Conservation (phyloP, 2,888 invertebrate genomes). For the Pandemis cinnamomeana region DNA sequence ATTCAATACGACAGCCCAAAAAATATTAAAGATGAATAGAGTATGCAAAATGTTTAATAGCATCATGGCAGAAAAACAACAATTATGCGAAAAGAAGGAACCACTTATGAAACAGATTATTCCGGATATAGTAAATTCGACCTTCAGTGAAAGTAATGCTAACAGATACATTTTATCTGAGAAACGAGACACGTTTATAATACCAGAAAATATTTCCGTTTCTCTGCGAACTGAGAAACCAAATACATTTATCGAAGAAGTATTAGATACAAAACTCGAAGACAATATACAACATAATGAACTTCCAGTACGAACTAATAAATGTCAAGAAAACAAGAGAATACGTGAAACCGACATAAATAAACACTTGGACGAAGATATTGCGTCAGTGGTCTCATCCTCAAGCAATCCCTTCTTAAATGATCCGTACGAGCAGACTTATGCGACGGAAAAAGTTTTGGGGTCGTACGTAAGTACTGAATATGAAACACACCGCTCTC, state of each 20-base stretch:
- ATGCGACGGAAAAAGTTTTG: slow-evolving; percentile 61
- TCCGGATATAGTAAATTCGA: slow-evolving; percentile 80
- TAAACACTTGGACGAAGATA: slow-evolving; percentile 57
- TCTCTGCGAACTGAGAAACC: slow-evolving; percentile 69
- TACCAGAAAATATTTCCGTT: slow-evolving; percentile 73
- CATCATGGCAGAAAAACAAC: slow-evolving; percentile 51
- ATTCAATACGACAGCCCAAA: slow-evolving; percentile 63
- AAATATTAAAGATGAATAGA: slow-evolving; percentile 65
- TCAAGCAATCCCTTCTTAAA: slow-evolving; percentile 69
- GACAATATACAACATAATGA: slow-evolving; percentile 12
- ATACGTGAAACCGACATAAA: slow-evolving; percentile 43
- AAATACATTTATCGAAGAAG: slow-evolving; percentile 39
- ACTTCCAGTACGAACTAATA: not conserved
- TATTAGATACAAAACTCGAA: slow-evolving; percentile 32
- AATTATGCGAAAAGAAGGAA: slow-evolving; percentile 25
- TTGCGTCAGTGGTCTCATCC: slow-evolving; percentile 56
- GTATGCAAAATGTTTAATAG: slow-evolving; percentile 67
- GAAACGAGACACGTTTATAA: slow-evolving; percentile 66
- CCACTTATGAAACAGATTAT: slow-evolving; percentile 54
- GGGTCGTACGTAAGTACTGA: slow-evolving; percentile 69
- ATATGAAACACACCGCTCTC: slow-evolving; percentile 73
- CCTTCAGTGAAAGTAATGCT: slow-evolving; percentile 61
- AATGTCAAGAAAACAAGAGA: slow-evolving; percentile 48
- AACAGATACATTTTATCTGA: slow-evolving; percentile 59
- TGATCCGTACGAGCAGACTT: slow-evolving; percentile 62